Evolutionary conservation across 2,888 invertebrate species (phyloP).

Genomic region (Ophion slaviceki): DNA sequence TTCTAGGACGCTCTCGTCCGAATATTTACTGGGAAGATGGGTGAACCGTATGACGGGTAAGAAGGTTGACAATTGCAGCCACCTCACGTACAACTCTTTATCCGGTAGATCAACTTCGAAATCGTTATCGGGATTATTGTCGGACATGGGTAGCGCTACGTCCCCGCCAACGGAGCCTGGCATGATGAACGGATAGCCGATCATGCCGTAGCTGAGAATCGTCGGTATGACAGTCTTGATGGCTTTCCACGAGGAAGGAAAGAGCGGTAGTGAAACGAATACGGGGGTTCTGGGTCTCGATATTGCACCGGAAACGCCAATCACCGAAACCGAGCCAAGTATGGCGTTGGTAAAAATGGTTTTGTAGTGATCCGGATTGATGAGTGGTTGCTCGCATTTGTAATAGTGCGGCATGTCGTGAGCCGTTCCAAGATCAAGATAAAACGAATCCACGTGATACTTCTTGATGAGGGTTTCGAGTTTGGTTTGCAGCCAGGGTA

Average conservation of each 20-base stretch:
- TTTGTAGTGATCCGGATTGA: constrained; percentile 93
- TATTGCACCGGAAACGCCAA: constrained; percentile 94
- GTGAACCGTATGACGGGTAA: constrained; percentile 96
- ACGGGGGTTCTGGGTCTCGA: constrained; percentile 92
- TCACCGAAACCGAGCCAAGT: constrained; percentile 87
- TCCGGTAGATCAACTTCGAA: constrained; percentile 91
- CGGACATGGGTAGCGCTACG: constrained; percentile 87
- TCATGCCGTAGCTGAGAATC: constrained; percentile 93
- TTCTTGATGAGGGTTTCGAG: constrained; percentile 89
- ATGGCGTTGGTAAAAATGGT: constrained; percentile 88
- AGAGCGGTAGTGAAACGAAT: constrained; percentile 93
- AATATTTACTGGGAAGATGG: constrained; percentile 94
- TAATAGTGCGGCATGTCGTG: constrained; percentile 95
- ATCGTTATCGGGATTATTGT: constrained; percentile 90
- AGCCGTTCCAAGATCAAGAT: constrained; percentile 92
- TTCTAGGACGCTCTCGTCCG: constrained; percentile 90
- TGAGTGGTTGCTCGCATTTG: constrained; percentile 89
- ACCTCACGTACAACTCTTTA: constrained; percentile 93
- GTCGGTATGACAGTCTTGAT: constrained; percentile 93
- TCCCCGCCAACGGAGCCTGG: constrained; percentile 98
- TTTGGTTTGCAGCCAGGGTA: constrained; percentile 91
- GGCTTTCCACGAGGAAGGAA: constrained; percentile 95
- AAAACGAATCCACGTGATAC: constrained; percentile 94
- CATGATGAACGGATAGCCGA: constrained; percentile 96
- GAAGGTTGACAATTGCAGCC: constrained; percentile 96